phyloP scores from a whole-genome alignment of 2,888 invertebrate genomes.

The Onchidella celtica region DNA sequence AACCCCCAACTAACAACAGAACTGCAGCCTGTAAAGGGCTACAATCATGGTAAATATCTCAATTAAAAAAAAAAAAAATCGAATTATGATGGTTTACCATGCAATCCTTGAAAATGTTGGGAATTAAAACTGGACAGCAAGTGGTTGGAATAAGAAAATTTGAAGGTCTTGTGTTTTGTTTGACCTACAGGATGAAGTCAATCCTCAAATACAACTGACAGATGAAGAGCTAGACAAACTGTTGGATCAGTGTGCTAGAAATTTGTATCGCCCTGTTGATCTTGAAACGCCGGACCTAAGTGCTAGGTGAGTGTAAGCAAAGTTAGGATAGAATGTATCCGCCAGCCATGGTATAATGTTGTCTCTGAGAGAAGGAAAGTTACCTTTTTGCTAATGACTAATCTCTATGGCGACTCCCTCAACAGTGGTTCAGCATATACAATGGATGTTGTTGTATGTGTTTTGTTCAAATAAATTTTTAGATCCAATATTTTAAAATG shows the following conservation, averaged over 20 bases:
- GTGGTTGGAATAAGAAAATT: too few species aligned
- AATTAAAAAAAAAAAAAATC: too few species aligned
- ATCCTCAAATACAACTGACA: constrained; percentile 52
- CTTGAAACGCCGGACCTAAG: constrained; percentile 56
- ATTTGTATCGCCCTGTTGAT: constrained; percentile 62
- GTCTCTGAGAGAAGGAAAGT: neutral
- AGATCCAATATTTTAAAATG: too few species aligned
- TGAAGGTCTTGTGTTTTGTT: too few species aligned
- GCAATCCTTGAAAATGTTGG: too few species aligned
- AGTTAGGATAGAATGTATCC: neutral
- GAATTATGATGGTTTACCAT: too few species aligned
- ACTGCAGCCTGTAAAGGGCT: too few species aligned
- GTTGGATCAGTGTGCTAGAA: constrained; percentile 75
- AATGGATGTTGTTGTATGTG: too few species aligned
- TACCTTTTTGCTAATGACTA: neutral
- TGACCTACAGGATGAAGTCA: constrained; percentile 22
- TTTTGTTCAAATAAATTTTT: too few species aligned
- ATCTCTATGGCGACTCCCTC: neutral
- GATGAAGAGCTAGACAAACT: constrained; percentile 72
- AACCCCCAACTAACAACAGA: too few species aligned
- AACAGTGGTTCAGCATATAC: neutral
- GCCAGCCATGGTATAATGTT: neutral
- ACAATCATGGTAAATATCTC: too few species aligned
- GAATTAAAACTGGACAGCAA: too few species aligned
- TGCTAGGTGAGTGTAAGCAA: constrained; percentile 57